phyloP scores from a whole-genome alignment of 2,113 vertebrate species.

The Balaeniceps rex region DNA sequence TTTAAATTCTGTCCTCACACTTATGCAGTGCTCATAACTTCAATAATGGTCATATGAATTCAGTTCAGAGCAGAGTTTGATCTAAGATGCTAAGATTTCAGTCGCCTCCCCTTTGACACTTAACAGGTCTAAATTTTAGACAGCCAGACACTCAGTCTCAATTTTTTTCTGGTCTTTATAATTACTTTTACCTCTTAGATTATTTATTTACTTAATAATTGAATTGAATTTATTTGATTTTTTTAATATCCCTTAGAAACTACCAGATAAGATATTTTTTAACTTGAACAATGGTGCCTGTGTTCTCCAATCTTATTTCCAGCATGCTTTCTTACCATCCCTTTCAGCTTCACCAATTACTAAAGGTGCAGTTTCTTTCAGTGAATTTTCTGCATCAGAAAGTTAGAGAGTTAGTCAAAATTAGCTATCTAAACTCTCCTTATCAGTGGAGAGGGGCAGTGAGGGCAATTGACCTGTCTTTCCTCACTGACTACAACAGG shows the following conservation, averaged over 20 bases:
- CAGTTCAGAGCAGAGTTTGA: neutral
- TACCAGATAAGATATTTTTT: neutral
- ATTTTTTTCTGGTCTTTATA: neutral
- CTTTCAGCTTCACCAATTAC: neutral
- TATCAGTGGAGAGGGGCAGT: neutral
- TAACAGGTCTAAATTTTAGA: neutral
- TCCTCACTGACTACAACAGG: neutral
- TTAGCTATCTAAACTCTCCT: neutral
- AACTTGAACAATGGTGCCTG: neutral
- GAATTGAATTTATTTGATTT: accelerated
- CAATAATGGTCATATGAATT: neutral
- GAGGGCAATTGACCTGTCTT: neutral
- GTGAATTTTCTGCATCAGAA: neutral
- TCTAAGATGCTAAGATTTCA: neutral
- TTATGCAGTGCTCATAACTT: neutral
- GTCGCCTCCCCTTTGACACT: neutral
- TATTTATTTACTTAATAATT: neutral
- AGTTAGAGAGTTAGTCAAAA: neutral
- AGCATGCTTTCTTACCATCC: neutral
- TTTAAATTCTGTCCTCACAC: conserved; percentile 4
- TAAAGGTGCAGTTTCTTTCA: neutral
- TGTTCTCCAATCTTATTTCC: neutral
- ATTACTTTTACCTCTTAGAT: neutral
- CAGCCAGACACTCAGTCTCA: neutral
- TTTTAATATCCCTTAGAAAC: neutral